Evolutionary conservation across 2,797 vertebrate species (phyloP).

Genomic region (Dermochelys coriacea): DNA sequence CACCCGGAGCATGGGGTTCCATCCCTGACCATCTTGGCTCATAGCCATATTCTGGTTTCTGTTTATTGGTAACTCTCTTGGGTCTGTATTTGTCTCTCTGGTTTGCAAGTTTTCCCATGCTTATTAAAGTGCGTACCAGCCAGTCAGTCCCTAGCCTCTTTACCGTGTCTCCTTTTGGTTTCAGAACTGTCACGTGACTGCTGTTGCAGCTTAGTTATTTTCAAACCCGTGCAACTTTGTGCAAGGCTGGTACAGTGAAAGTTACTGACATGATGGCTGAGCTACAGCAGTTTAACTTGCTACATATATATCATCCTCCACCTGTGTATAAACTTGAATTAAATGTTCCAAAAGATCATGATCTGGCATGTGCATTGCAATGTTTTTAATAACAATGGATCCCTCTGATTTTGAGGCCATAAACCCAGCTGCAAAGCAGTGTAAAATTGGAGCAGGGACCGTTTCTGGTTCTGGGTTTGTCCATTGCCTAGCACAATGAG

Average conservation of each 20-base stretch:
- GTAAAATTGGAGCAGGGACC: rapidly evolving
- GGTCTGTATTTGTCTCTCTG: neutral
- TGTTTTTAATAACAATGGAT: neutral
- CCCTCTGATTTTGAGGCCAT: neutral
- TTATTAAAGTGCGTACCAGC: neutral
- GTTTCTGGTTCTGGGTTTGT: neutral
- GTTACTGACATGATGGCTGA: neutral
- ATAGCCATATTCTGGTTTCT: neutral
- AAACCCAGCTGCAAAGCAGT: neutral
- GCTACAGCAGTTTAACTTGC: neutral
- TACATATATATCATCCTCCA: neutral
- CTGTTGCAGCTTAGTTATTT: neutral
- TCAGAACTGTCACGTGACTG: neutral
- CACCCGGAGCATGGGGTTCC: neutral
- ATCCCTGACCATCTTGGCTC: neutral
- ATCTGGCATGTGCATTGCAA: neutral
- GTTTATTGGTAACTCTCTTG: neutral
- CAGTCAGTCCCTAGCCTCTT: neutral
- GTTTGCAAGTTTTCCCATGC: neutral
- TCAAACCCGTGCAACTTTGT: neutral
- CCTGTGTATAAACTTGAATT: rapidly evolving
- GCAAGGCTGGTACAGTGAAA: neutral
- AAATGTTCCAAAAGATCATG: neutral
- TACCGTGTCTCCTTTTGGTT: neutral
- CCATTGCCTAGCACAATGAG: neutral